phyloP scores from a whole-genome alignment of 2,113 vertebrate species.

The Rattus rattus region DNA sequence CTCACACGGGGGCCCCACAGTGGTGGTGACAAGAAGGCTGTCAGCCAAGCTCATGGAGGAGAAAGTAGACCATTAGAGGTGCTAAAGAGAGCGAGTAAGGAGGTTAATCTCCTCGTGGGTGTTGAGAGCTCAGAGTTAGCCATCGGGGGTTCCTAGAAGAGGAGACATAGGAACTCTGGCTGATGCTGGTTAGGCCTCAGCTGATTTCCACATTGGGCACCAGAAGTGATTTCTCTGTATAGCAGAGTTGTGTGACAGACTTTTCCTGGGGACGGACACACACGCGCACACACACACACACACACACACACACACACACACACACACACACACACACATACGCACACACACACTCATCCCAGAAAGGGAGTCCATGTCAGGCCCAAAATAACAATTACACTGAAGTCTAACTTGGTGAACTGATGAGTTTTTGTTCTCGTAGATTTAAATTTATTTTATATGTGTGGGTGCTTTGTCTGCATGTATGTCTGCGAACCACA shows the following conservation, averaged over 20 bases:
- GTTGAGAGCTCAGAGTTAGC: not conserved
- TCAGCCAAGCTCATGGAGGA: not conserved
- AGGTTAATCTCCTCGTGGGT: not conserved
- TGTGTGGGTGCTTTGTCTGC: not conserved
- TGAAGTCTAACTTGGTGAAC: not conserved
- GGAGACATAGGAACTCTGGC: no score
- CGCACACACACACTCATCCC: not conserved
- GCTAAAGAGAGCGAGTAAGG: no score
- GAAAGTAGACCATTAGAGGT: not conserved
- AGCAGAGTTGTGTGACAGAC: not conserved
- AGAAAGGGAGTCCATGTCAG: not conserved
- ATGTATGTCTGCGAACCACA: not conserved
- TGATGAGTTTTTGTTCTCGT: not conserved
- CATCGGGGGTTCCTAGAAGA: not conserved
- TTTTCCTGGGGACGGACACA: not conserved
- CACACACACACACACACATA: not conserved
- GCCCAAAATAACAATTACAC: not conserved
- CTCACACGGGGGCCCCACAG: not conserved
- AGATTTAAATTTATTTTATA: not conserved
- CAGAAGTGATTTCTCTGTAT: not conserved
- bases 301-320: not conserved
- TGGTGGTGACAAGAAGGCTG: fast-evolving
- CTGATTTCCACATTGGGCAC: not conserved
- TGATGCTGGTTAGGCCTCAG: not conserved
- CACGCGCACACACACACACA: not conserved